Percentiles rank a stretch among this genome's conserved stretches.
Evolutionary conservation across 1,140 invertebrate genomes (phyloP).

Genomic region (Apis cerana): DNA sequence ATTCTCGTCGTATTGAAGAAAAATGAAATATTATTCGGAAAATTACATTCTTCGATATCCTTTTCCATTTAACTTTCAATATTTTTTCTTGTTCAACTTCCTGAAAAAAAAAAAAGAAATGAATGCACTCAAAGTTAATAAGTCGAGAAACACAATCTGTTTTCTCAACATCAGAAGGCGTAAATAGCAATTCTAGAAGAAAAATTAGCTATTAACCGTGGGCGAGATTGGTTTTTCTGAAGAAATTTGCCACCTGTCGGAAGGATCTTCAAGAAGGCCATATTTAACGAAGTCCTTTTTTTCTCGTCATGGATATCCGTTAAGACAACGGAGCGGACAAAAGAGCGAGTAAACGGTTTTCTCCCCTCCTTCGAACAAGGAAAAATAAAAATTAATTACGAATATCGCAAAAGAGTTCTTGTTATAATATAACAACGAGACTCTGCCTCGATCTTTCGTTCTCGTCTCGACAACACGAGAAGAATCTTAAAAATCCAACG

Average conservation of each 20-base stretch:
- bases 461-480: not conserved
- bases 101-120: not conserved
- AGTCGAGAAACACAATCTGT: slow-evolving; percentile 16
- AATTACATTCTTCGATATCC: not conserved
- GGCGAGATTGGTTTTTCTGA: slow-evolving; percentile 68
- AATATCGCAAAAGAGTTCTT: slow-evolving; percentile 17
- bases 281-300: slow-evolving; percentile 33
- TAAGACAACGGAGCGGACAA: slow-evolving; percentile 5
- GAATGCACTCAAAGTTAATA: not conserved
- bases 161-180: slow-evolving; percentile 34
- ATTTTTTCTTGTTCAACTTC: too few species aligned
- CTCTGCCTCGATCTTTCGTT: slow-evolving; percentile 49
- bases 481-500: slow-evolving; percentile 40
- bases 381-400: slow-evolving; percentile 51
- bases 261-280: slow-evolving; percentile 30
- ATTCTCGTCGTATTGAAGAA: too few species aligned
- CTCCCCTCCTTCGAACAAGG: not conserved
- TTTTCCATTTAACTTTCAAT: too few species aligned
- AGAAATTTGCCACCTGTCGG: slow-evolving; percentile 61
- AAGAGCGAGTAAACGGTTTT: not conserved
- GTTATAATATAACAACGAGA: slow-evolving; percentile 43
- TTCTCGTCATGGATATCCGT: slow-evolving; percentile 2
- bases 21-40: too few species aligned
- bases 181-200: slow-evolving; percentile 66
- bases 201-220: slow-evolving; percentile 64